Evolutionary conservation across 2,797 vertebrate genomes (phyloP).

Genomic region (Siniperca undulata): DNA sequence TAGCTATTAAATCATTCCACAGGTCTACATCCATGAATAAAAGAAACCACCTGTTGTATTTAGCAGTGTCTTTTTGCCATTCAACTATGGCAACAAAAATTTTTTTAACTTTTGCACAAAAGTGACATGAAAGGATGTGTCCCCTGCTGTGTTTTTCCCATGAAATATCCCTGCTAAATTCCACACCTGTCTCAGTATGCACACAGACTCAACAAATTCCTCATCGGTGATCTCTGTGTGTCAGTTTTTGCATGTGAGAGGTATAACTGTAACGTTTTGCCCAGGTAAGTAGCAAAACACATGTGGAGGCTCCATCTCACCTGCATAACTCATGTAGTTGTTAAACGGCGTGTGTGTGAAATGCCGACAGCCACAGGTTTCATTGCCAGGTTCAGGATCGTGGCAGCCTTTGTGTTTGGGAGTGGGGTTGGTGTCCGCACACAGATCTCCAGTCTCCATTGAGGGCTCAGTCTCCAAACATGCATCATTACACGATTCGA

Average conservation of each 20-base stretch:
- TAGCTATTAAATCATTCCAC: slow-evolving; percentile 2
- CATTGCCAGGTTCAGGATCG: slow-evolving; percentile 93
- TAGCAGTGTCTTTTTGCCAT: slow-evolving; percentile 4
- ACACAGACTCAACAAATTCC: slow-evolving; percentile 56
- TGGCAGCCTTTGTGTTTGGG: slow-evolving; percentile 96
- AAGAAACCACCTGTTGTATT: slow-evolving; percentile 9
- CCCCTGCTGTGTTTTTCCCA: slow-evolving; percentile 39
- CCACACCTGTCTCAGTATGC: slow-evolving; percentile 52
- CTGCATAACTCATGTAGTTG: slow-evolving; percentile 99
- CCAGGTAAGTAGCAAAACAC: slow-evolving; percentile 23
- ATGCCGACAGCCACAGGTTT: slow-evolving; percentile 92
- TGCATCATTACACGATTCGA: slow-evolving; percentile 96
- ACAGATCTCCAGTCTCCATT: slow-evolving; percentile 97
- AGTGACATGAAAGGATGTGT: slow-evolving; percentile 30
- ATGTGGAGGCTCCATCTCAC: slow-evolving; percentile 76
- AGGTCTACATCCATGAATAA: background rate
- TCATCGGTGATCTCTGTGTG: slow-evolving; percentile 13
- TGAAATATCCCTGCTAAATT: slow-evolving; percentile 61
- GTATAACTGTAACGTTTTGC: slow-evolving; percentile 22
- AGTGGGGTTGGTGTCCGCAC: slow-evolving; percentile 96
- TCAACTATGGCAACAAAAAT: slow-evolving; percentile 15
- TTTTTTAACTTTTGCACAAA: slow-evolving; percentile 19
- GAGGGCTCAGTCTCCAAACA: slow-evolving; percentile 98
- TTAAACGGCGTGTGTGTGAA: slow-evolving; percentile 96
- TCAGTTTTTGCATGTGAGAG: slow-evolving; percentile 27